These are phyloP conservation scores for Bradypodion ventrale DNA, from an alignment of 2,797 vertebrate species.

Conservation along the genomic window DNA sequence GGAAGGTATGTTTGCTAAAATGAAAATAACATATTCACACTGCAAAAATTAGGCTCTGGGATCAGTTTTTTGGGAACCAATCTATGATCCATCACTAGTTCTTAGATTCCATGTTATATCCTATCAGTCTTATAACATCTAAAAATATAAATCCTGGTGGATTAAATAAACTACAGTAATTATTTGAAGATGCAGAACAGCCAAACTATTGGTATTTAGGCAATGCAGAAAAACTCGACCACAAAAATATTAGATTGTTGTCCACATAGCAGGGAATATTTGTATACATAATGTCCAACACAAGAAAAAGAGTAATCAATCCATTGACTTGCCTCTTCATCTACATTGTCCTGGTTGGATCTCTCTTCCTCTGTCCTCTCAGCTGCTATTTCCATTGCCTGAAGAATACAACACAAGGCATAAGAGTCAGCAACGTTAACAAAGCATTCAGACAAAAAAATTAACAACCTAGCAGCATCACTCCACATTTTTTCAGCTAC, in stretches of 20 bases:
- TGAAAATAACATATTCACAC: not conserved
- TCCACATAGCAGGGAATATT: not conserved
- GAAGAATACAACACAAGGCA: conserved; percentile 55
- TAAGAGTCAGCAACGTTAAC: conserved; percentile 6
- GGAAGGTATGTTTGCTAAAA: not conserved
- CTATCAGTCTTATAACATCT: not conserved
- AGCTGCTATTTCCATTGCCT: conserved; percentile 90
- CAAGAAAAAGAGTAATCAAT: not conserved
- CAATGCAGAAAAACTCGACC: not conserved
- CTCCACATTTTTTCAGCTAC: not conserved
- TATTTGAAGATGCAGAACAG: not conserved
- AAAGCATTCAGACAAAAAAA: not conserved
- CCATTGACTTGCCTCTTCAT: conserved; percentile 83
- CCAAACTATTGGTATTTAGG: not conserved
- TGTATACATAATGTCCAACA: not conserved
- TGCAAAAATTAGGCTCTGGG: not conserved
- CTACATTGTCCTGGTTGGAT: conserved; percentile 89
- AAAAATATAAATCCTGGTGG: not conserved
- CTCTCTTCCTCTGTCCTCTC: conserved; percentile 87
- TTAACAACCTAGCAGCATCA: not conserved
- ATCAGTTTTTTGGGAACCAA: fast-evolving
- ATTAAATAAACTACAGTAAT: not conserved
- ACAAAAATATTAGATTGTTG: not conserved
- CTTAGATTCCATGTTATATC: not conserved
- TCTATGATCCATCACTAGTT: not conserved